Percentiles rank a stretch among this genome's conserved stretches.
Evolutionary conservation across 2,113 vertebrate genomes (phyloP).

Genomic region (Strix aluco): DNA sequence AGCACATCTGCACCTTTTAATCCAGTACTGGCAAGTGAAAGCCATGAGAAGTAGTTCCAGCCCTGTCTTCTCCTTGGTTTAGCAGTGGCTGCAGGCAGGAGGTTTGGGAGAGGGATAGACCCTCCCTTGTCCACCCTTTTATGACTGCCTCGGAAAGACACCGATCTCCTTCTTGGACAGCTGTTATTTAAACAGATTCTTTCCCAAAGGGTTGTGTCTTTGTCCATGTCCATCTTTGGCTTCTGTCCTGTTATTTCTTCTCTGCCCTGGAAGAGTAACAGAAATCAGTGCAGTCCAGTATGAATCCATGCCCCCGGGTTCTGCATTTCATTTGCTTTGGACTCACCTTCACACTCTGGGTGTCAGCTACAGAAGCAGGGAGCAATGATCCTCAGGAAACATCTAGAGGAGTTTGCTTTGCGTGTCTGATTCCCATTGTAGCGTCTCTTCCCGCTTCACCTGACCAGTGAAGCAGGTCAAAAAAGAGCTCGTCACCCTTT

Average conservation of each 20-base stretch:
- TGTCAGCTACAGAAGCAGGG: neutral
- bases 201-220: neutral
- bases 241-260: neutral
- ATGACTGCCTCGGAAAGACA: neutral
- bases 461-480: neutral
- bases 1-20: conserved; percentile 57
- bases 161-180: neutral
- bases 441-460: neutral
- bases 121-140: neutral
- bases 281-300: neutral
- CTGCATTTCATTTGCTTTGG: neutral
- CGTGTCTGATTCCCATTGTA: neutral
- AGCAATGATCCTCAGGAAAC: neutral
- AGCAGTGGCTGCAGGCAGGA: neutral
- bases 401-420: neutral
- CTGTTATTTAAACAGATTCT: neutral
- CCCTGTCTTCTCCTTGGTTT: neutral
- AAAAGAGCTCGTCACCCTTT: neutral
- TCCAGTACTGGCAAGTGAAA: neutral
- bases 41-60: neutral
- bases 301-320: neutral
- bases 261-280: neutral
- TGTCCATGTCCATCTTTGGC: neutral
- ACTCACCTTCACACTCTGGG: neutral
- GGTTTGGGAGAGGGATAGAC: neutral